Conservation (phyloP, 2,113 vertebrate genomes). For the Callospermophilus lateralis region DNA sequence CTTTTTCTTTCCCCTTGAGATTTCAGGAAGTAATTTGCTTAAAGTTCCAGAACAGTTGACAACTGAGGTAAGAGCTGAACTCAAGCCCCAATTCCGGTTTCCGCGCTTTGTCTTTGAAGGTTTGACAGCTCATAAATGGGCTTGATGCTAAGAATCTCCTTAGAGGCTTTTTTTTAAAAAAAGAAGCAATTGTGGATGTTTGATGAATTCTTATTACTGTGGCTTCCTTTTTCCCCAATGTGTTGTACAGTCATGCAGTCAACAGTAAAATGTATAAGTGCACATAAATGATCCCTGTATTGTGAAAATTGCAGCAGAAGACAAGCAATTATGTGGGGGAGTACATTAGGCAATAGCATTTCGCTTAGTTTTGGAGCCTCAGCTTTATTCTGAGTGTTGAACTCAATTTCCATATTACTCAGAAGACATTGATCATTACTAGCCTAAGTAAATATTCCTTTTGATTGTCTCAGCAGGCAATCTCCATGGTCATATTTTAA, state of each 20-base stretch:
- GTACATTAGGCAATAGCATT: slow-evolving; percentile 67
- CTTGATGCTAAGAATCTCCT: slow-evolving; percentile 33
- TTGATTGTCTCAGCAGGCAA: slow-evolving; percentile 78
- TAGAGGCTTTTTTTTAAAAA: slow-evolving; percentile 38
- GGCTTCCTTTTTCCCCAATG: slow-evolving; percentile 57
- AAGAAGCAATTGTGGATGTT: slow-evolving; percentile 68
- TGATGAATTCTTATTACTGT: slow-evolving; percentile 72
- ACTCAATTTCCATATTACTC: slow-evolving; percentile 82
- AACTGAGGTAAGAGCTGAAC: slow-evolving; percentile 18
- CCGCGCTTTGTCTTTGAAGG: neutral
- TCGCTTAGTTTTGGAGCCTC: slow-evolving; percentile 68
- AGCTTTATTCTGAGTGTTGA: slow-evolving; percentile 68
- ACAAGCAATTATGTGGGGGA: slow-evolving; percentile 66
- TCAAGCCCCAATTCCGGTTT: neutral
- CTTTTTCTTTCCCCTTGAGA: neutral
- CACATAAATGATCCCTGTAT: slow-evolving; percentile 74
- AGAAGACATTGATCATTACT: slow-evolving; percentile 78
- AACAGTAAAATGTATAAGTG: slow-evolving; percentile 77
- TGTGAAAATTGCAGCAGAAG: slow-evolving; percentile 75
- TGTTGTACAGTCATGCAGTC: slow-evolving; percentile 72
- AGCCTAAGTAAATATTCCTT: slow-evolving; percentile 81
- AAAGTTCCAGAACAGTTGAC: neutral
- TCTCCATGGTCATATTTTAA: slow-evolving; percentile 74
- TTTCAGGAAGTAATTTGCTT: neutral
- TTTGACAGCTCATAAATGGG: slow-evolving; percentile 61